These are phyloP conservation scores for Drosophila busckii DNA, from an alignment of 1,140 invertebrate species.

Conservation along the genomic window DNA sequence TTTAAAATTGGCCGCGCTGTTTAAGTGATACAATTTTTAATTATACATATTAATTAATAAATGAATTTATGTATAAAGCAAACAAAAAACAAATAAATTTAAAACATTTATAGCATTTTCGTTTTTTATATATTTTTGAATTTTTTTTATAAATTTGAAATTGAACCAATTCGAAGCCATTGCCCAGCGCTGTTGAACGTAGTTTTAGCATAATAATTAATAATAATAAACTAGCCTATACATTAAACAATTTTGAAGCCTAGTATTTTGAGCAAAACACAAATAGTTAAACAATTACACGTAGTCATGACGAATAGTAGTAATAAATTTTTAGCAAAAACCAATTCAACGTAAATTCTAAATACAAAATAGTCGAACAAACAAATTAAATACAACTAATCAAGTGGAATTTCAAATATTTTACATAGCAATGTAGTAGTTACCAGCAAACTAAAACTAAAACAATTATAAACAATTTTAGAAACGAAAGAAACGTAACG, in stretches of 20 bases:
- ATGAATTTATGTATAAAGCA: constrained; percentile 73
- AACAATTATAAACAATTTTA: no score
- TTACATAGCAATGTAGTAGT: constrained; percentile 63
- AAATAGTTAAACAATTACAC: constrained; percentile 42
- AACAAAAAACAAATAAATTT: constrained; percentile 54
- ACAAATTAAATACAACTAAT: constrained; percentile 30
- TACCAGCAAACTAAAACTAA: no score
- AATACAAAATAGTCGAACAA: constrained; percentile 34
- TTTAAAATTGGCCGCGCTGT: constrained; percentile 56
- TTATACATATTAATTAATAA: constrained; percentile 54
- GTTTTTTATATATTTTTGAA: constrained; percentile 13
- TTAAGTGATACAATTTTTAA: constrained; percentile 68
- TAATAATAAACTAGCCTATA: constrained; percentile 16
- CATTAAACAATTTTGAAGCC: constrained; percentile 32
- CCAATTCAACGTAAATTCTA: constrained; percentile 38
- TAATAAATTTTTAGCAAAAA: constrained; percentile 41
- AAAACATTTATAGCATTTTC: constrained; percentile 56
- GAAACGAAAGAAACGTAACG: no score
- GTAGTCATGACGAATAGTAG: constrained; percentile 32
- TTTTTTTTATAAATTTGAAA: background rate
- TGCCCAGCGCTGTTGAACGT: constrained; percentile 3
- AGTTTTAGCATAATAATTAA: no score
- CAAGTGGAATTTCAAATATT: constrained; percentile 57
- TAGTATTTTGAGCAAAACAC: constrained; percentile 24
- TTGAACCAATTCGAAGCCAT: constrained; percentile 4